Evolutionary conservation across 2,888 invertebrate genomes (phyloP), one percentile per base, ranked within the genome.

Genomic region (Lepidocyrtinus sp.): DNA sequence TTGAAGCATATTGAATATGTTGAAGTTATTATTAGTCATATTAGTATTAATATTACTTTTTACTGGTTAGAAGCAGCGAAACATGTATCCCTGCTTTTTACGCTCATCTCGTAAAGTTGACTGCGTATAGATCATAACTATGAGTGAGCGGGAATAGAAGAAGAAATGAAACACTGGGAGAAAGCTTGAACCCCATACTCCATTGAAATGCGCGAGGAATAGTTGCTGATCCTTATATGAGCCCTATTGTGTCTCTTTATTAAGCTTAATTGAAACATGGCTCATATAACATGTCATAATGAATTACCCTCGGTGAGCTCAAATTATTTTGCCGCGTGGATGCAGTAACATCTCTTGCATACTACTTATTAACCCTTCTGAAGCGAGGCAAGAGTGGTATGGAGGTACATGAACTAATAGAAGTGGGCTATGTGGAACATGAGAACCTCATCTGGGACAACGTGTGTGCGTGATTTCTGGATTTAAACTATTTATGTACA

Each of bases 221-320:
- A 55, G 55, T 17, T 17, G 3, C n/a, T 55, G 55, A 55, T 55
- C 25, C 25, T 50, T 25, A 17, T 25, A 36, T 67, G 19, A 68
- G 50, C 50, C 24, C 69, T 59, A 55, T 59, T 25, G 24, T 21
- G 71, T 71, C 71, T 71, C 22, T 61, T 71, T 61, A 72, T 27
- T 27, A 36, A 67, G 67, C 62, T 73, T 78, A 73, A 78, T 78
- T 78, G 72, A 78, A 78, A 78, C 78, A 63, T 50, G 67, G 72
- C 68, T 68, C 72, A 64, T 71, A 50, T 72, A 65, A 45, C 68
- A 62, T 62, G 78, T 61, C 78, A 72, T 78, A 77, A 77, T 67
- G 77, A 55, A 55, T 55, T 55, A 55, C 55, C 55, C 55, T 55
- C 17, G 9, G 2, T n/a, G 55, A n/a, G 55, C 55, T 55, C 55